Base-by-base conservation (phyloP, 37 sponge, comb jelly and placozoan genomes). In the Crambe crambe region DNA sequence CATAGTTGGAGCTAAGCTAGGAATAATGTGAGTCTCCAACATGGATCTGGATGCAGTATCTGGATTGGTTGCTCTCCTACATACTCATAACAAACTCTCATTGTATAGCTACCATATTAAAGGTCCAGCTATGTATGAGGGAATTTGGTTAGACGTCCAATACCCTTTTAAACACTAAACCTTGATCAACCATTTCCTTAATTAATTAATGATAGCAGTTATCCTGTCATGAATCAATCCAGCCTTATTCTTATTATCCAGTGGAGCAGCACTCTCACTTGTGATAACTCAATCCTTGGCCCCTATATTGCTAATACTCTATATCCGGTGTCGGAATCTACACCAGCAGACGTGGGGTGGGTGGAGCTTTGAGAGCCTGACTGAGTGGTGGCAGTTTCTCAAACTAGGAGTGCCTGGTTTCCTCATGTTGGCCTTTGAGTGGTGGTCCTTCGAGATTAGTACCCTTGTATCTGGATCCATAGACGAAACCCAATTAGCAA, bases 331-430 rank as follows among this genome's bases (percentile, higher is more conserved):
- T 32, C 58, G 81, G 18, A 47, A 64, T 30, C 87, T 80, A 21
- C 87, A 87, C 58, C 47, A 42, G 56, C 58, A 75, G 70, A 87
- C 81, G 20, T 87, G 87, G 87, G 87, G 70, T 58, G 90, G 90
- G 42, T 90, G 90, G 90, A 85, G 81, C 56, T 83, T 61, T 71
- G 82, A 90, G 67, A 73, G 85, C 42, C 71, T 90, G 58, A 61
- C 37, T 23, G 86, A 72, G 41, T 88, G 89, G 89, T 22, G 78
- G 6, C 78, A 77, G 54, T 77, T 77, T 42, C n/a, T 77, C 1
- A 20, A 37, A 1, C 37, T 77, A 1, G 84, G 84, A 34, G 1
- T 83, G 0, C 69, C 79, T 10, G 86, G 86, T 12, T 41, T 71
- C 9, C 58, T 90, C 21, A 85, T 81, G 78, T 26, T 85, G 1